Evolutionary conservation across 1,140 invertebrate species (phyloP), one percentile per base, ranked within the genome.

Genomic region (Patella vulgata): DNA sequence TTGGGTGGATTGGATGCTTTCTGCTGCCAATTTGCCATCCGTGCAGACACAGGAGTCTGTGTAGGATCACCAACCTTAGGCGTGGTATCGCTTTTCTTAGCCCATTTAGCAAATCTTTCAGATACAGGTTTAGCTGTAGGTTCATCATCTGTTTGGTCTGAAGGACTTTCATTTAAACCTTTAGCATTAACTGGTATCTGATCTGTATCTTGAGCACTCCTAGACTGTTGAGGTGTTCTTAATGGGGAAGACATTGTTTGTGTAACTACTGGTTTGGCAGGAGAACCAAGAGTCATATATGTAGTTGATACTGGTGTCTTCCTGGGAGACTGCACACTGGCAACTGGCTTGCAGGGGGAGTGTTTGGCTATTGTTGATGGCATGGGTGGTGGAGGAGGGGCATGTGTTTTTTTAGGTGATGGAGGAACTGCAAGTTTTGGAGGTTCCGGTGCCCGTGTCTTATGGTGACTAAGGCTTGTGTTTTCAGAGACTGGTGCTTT

Each of bases 401-500:
- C 71, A 40, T 46, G 62, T 11, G 43, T 61, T 46, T 76, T 76
- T 61, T 74, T 71, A 8, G 74, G 69, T n/a, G 74, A 71, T 6
- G 66, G 30, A 21, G 66, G 39, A 9, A 31, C 46, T 23, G 36
- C 46, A 48, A 48, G 19, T 28, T 59, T 36, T 5, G 46, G 40
- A 0, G 43, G 25, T n/a, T 25, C 8, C 5, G 48, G 62, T 31
- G 62, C 43, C 57, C n/a, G 51, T 51, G 59, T 23, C 46, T 62
- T 43, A 28, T 54, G 47, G 47, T 56, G 48, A 28, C 25, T 36
- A 28, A 17, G 28, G 25, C 42, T 17, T 43, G 21, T 47, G 25
- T 47, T 21, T 23, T 42, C 31, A 17, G 17, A 51, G 33, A n/a
- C 33, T 12, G 51, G 43, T 39, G 65, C n/a, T 52, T 66, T 69